phyloP scores from a whole-genome alignment of 2,888 invertebrate species.

The Noctua pronuba region DNA sequence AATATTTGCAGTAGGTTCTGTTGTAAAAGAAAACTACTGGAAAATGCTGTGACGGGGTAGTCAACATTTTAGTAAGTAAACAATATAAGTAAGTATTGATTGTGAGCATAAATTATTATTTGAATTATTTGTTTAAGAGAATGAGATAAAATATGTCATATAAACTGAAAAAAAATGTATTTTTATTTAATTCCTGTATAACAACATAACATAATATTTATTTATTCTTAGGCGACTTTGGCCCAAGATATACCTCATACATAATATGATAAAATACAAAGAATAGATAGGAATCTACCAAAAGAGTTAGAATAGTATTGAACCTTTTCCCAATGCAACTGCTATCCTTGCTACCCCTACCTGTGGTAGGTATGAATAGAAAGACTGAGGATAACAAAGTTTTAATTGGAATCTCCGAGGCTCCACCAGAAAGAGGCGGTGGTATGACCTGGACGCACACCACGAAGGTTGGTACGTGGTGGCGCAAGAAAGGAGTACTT shows the following conservation, averaged over 20 bases:
- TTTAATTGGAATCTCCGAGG: not conserved
- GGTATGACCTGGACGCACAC: not conserved
- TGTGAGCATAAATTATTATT: not conserved
- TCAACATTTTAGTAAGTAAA: not conserved
- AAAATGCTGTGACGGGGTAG: not conserved
- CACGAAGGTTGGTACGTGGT: not conserved
- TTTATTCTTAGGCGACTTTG: too few species aligned
- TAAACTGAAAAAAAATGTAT: not conserved
- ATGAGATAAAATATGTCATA: not conserved
- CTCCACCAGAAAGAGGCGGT: not conserved
- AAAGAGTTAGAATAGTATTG: too few species aligned
- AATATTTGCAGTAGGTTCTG: not conserved
- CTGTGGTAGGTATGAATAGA: not conserved
- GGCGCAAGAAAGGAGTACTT: not conserved
- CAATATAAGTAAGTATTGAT: slow-evolving; percentile 1
- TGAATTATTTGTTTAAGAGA: not conserved
- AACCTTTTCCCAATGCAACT: not conserved
- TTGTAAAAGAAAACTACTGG: not conserved
- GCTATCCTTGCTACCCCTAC: not conserved
- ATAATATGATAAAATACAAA: too few species aligned
- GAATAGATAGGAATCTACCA: fast-evolving
- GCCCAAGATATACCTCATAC: too few species aligned
- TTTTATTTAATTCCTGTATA: not conserved
- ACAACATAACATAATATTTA: too few species aligned
- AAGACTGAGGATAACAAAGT: too few species aligned